phyloP scores from a whole-genome alignment of 2,113 vertebrate species.

The Nematolebias whitei region DNA sequence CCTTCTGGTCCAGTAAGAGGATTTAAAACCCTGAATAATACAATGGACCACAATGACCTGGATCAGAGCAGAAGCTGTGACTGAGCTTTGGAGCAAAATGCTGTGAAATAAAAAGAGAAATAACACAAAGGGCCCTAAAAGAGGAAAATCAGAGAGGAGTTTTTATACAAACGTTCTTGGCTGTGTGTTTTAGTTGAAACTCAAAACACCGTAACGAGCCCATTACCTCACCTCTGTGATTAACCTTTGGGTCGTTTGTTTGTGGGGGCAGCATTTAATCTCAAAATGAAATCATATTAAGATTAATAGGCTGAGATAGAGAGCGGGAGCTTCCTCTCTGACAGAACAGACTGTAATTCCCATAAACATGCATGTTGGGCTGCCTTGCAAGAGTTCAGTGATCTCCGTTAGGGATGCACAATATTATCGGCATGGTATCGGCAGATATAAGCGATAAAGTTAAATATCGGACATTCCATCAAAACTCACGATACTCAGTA shows the following conservation, averaged over 20 bases:
- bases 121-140: not conserved
- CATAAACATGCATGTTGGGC: no score
- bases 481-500: no score
- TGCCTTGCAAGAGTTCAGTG: no score
- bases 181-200: not conserved
- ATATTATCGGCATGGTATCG: no score
- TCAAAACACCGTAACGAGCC: not conserved
- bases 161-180: not conserved
- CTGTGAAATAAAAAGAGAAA: not conserved
- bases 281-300: slow-evolving; percentile 36
- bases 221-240: slow-evolving; percentile 38
- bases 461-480: no score
- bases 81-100: not conserved
- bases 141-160: not conserved
- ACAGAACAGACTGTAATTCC: slow-evolving; percentile 9
- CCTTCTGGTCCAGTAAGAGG: slow-evolving; percentile 63
- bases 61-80: not conserved
- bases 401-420: no score
- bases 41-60: slow-evolving; percentile 33
- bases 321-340: slow-evolving; percentile 11
- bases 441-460: no score
- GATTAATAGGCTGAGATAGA: slow-evolving; percentile 13
- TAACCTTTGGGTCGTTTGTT: slow-evolving; percentile 19
- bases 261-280: slow-evolving; percentile 22
- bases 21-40: slow-evolving; percentile 54